These are phyloP conservation scores for Zoanthus sansibaricus DNA, from an alignment of 92 coral and sea anemone genomes.

Conservation along the genomic window DNA sequence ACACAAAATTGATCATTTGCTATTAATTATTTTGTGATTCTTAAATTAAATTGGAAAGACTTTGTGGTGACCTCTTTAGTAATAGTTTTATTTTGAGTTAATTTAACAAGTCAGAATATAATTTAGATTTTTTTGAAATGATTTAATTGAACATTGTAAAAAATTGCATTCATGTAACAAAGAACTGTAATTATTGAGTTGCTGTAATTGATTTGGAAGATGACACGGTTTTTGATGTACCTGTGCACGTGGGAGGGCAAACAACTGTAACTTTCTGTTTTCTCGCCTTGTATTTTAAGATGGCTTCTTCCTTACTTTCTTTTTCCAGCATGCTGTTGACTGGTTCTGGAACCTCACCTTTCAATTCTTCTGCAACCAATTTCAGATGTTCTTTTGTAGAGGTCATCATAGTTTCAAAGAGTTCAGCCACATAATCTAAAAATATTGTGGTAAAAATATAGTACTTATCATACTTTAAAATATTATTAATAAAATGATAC, in stretches of 20 bases:
- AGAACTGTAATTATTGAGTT: no score
- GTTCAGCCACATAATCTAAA: no score
- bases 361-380: constrained; percentile 21
- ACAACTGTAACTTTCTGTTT: constrained; percentile 25
- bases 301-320: constrained; percentile 30
- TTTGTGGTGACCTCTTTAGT: not conserved
- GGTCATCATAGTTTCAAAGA: constrained; percentile 31
- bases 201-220: no score
- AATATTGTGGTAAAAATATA: no score
- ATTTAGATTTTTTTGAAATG: no score
- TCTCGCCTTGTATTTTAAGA: constrained; percentile 28
- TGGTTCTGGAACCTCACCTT: constrained; percentile 45
- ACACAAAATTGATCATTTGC: not conserved
- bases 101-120: not conserved
- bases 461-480: no score
- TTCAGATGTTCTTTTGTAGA: constrained; percentile 33
- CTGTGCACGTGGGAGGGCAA: constrained; percentile 50
- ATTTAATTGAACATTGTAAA: no score
- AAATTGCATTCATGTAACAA: not conserved
- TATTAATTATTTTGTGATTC: not conserved
- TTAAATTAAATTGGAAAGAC: not conserved
- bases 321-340: constrained; percentile 48
- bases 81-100: not conserved
- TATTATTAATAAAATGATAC: no score
- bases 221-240: not conserved